phyloP scores from a whole-genome alignment of 2,888 invertebrate species.

The Ennomos erosarius region DNA sequence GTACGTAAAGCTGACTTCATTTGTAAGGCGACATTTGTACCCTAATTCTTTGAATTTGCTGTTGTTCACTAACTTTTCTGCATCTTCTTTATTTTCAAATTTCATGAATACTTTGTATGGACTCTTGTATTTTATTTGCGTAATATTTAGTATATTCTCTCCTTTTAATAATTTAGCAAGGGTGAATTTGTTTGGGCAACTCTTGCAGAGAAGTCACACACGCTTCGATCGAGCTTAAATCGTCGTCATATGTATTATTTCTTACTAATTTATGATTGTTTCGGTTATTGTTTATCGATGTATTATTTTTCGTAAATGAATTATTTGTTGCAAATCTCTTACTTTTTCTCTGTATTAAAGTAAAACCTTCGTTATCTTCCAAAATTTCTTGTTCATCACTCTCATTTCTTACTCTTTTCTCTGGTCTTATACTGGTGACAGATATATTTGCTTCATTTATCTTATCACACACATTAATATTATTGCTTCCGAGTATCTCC shows the following conservation, averaged over 20 bases:
- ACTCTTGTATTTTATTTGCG: neutral
- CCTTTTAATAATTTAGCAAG: neutral
- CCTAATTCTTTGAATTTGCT: neutral
- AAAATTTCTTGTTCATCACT: neutral
- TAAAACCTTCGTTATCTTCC: neutral
- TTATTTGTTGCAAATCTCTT: neutral
- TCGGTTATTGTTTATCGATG: neutral
- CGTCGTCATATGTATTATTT: no score
- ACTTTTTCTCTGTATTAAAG: neutral
- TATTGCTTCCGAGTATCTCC: no score
- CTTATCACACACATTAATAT: no score
- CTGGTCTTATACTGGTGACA: no score
- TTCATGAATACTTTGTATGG: neutral
- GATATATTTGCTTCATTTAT: no score
- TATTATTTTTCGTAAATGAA: neutral
- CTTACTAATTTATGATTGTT: neutral
- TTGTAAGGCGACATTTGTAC: neutral
- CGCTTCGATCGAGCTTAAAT: neutral
- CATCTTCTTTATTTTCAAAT: slow-evolving; percentile 5
- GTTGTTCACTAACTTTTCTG: neutral
- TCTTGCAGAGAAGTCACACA: neutral
- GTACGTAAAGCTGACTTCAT: slow-evolving; percentile 1
- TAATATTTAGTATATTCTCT: neutral
- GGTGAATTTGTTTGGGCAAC: neutral
- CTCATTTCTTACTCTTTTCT: neutral